Percentiles rank a stretch among this genome's conserved stretches.
Evolutionary conservation across 2,888 invertebrate genomes (phyloP).

Genomic region (Torymus texanus): DNA sequence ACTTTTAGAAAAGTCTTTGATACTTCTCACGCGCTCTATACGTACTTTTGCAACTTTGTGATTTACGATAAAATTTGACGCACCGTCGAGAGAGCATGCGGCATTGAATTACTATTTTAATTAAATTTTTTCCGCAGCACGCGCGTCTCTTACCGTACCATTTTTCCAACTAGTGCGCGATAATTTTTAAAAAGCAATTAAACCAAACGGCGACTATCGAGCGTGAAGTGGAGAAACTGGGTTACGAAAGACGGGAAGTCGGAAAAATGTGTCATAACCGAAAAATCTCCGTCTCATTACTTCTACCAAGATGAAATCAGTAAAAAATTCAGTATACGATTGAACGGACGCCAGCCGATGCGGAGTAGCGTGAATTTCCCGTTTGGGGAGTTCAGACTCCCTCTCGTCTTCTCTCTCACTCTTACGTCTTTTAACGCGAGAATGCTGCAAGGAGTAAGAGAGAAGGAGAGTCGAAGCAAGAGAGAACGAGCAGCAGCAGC

Average conservation of each 20-base stretch:
- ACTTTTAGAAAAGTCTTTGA: no score
- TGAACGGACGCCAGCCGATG: not conserved
- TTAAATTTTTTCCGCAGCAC: no score
- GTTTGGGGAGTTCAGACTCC: not conserved
- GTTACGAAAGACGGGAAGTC: not conserved
- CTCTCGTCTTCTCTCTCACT: not conserved
- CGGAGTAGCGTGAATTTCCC: slow-evolving; percentile 26
- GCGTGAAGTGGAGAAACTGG: not conserved
- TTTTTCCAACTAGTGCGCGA: not conserved
- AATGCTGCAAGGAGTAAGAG: not conserved
- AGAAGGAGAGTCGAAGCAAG: not conserved
- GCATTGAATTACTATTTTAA: no score
- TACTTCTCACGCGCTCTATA: no score
- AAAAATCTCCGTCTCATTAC: slow-evolving; percentile 39
- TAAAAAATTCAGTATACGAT: slow-evolving; percentile 42
- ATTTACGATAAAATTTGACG: no score
- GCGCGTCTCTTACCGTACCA: not conserved
- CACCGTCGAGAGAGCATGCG: no score
- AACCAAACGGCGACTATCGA: not conserved
- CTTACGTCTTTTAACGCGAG: not conserved
- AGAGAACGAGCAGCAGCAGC: slow-evolving; percentile 7
- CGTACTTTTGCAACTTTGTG: no score
- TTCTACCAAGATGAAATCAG: not conserved
- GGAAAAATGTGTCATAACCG: not conserved
- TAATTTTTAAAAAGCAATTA: not conserved